phyloP scores from a whole-genome alignment of 2,888 invertebrate species.

The Lumbricus terrestris region DNA sequence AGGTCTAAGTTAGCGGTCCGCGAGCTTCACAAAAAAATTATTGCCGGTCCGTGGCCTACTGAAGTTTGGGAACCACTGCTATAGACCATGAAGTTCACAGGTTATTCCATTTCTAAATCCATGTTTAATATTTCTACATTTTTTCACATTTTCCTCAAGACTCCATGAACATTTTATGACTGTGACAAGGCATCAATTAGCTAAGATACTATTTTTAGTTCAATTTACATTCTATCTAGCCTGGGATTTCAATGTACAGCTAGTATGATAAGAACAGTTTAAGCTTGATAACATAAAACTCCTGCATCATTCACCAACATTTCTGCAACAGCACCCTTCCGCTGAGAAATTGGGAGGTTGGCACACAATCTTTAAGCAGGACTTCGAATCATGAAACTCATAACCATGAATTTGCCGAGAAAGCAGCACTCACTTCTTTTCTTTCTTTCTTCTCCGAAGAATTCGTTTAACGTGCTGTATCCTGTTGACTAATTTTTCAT shows the following conservation, averaged over 20 bases:
- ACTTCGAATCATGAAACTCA: not conserved
- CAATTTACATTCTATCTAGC: too few species aligned
- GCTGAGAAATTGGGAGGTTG: not conserved
- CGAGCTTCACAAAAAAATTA: too few species aligned
- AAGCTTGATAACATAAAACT: not conserved
- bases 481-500: conserved; percentile 22
- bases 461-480: conserved; percentile 24
- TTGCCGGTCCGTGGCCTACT: too few species aligned
- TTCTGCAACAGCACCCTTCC: not conserved
- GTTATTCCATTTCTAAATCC: not conserved
- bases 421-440: conserved; percentile 11
- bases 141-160: too few species aligned
- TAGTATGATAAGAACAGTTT: not conserved
- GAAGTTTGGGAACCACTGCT: too few species aligned
- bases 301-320: not conserved
- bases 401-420: not conserved
- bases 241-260: too few species aligned
- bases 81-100: not conserved
- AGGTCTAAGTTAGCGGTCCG: too few species aligned
- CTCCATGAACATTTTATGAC: too few species aligned
- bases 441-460: conserved; percentile 16
- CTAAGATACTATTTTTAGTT: too few species aligned
- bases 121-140: not conserved
- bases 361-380: not conserved
- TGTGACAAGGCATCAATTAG: too few species aligned